phyloP scores from a whole-genome alignment of 2,888 invertebrate genomes.

The Cerastoderma edule region DNA sequence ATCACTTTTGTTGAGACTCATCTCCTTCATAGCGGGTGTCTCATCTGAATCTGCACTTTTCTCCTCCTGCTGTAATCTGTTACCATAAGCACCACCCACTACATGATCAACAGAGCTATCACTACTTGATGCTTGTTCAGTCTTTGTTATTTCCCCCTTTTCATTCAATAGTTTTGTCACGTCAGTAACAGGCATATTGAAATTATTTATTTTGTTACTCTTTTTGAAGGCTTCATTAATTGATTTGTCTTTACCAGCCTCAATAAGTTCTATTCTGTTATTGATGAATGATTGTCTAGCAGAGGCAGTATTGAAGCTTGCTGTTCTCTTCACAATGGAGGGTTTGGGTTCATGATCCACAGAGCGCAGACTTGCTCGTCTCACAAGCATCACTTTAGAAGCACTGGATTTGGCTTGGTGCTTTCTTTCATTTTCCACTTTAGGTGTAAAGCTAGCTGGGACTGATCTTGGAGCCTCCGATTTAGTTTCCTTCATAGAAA shows the following conservation, averaged over 20 bases:
- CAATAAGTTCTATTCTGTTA: too few relatives aligned
- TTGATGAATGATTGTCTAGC: too few relatives aligned
- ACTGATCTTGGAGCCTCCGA: slow-evolving; percentile 32
- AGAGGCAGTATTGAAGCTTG: slow-evolving; percentile 55
- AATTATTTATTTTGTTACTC: too few relatives aligned
- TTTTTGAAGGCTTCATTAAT: too few relatives aligned
- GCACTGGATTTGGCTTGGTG: slow-evolving; percentile 48
- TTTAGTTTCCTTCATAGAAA: slow-evolving; percentile 23
- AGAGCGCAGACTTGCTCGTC: slow-evolving; percentile 44
- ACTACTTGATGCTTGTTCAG: not conserved
- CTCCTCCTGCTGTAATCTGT: too few relatives aligned
- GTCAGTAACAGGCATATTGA: too few relatives aligned
- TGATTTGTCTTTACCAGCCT: too few relatives aligned
- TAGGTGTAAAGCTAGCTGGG: slow-evolving; percentile 42
- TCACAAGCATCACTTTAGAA: slow-evolving; percentile 55
- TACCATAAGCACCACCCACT: too few relatives aligned
- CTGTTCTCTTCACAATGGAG: slow-evolving; percentile 48
- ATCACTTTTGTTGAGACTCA: too few relatives aligned
- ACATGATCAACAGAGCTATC: too few relatives aligned
- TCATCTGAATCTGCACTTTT: too few relatives aligned
- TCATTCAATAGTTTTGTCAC: slow-evolving; percentile 4
- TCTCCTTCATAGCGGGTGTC: too few relatives aligned
- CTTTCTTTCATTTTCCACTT: slow-evolving; percentile 35
- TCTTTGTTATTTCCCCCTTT: not conserved
- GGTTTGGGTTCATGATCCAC: slow-evolving; percentile 21